Evolutionary conservation across 2,888 invertebrate species (phyloP), one percentile per base, ranked within the genome.

Genomic region (Aleiodes testaceus): DNA sequence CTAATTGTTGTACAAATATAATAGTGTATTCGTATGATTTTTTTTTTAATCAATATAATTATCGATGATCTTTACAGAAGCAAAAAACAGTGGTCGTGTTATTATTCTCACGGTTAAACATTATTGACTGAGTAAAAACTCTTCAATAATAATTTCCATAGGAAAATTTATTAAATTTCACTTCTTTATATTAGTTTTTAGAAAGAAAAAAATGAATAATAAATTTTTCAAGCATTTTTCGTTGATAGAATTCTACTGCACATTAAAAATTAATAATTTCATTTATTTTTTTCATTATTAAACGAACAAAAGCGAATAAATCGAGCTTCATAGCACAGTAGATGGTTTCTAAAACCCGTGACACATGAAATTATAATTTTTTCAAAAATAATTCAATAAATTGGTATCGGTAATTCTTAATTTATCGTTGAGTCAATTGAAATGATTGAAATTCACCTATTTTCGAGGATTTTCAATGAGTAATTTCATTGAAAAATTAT

Each of bases 1-100:
- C 53, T 66, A 73, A 61, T 78, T 77, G 73, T 79, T 77, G 78
- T 80, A 80, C 78, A 80, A 80, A 80, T 79, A 79, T 80, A 80
- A 77, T 79, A 77, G 77, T 72, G 74, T 75, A 72, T 75, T 69
- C 66, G 69, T 70, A 74, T 74, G 52, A 55, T 36, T 52, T 72
- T 66, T 69, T 73, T 67, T 69, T 73, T 67, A 72, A 52, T 66
- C 45, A 47, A 22, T 20, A 22, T 20, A 59, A 59, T 59, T 59
- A 59, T 59, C 36, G 42, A 42, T 59, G 42, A 59, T 59, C 42
- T 59, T 18, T 42, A 59, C 59, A 59, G 6, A 42, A 36, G 42
- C 59, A 18, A 36, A 59, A n/a, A 53, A 36, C 36, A 36, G 36
- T 52, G 52, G 52, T 52, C 52, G 20, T 50, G 18, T 20, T 26